Evolutionary conservation across 2,888 invertebrate species (phyloP).

Genomic region (Zeuzera pyrina): DNA sequence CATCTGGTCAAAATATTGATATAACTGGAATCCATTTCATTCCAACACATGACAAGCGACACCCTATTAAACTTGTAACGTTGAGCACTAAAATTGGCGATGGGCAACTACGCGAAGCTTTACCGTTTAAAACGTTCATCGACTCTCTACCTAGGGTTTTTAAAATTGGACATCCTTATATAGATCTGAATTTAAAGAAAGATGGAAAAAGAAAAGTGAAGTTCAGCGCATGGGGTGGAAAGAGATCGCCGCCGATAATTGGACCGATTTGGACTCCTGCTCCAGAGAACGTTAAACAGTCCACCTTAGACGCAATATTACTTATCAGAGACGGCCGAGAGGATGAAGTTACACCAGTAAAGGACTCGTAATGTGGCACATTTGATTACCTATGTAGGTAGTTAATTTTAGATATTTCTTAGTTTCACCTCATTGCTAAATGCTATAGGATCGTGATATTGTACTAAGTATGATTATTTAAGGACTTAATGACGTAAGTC

Average conservation of each 20-base stretch:
- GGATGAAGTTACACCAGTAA: slow-evolving; percentile 20
- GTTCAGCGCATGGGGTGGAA: slow-evolving; percentile 65
- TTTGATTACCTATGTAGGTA: slow-evolving; percentile 14
- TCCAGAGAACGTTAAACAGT: slow-evolving; percentile 35
- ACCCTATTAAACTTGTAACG: slow-evolving; percentile 47
- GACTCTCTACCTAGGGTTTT: slow-evolving; percentile 42
- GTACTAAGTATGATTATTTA: slow-evolving; percentile 4
- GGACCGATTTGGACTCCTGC: slow-evolving; percentile 62
- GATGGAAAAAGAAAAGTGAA: slow-evolving; percentile 64
- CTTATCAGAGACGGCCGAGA: slow-evolving; percentile 25
- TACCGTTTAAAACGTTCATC: slow-evolving; percentile 46
- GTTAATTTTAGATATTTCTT: no score
- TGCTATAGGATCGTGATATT: not conserved
- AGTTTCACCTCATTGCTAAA: no score
- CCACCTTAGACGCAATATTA: slow-evolving; percentile 43
- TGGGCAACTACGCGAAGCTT: slow-evolving; percentile 32
- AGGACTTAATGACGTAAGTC: slow-evolving; percentile 14
- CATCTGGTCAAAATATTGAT: slow-evolving; percentile 29
- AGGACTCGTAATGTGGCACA: slow-evolving; percentile 27
- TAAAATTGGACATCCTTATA: slow-evolving; percentile 54
- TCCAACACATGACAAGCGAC: slow-evolving; percentile 41
- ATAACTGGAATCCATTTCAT: slow-evolving; percentile 44
- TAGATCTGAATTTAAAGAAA: slow-evolving; percentile 49
- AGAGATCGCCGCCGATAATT: slow-evolving; percentile 60
- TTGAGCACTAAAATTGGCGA: slow-evolving; percentile 37